Base-by-base conservation (phyloP, 2,797 vertebrate genomes). In the Spheniscus humboldti region DNA sequence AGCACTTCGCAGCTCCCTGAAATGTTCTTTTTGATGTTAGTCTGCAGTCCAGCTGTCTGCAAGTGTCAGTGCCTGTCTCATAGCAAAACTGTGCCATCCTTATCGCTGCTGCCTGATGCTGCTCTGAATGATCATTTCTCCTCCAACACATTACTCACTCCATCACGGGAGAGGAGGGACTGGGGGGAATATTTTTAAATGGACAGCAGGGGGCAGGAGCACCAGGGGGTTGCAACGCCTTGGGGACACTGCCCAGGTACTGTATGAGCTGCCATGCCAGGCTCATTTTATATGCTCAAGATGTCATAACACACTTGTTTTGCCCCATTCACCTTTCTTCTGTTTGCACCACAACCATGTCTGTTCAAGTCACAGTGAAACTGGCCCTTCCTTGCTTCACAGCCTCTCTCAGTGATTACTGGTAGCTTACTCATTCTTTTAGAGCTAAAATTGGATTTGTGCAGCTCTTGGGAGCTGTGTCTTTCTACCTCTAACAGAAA, bases 221-320 rank as follows among this genome's bases (percentile, higher is more conserved):
- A 22, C 3, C 48, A 28, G 45, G 11, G 47, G 18, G 2, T 27
- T 35, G 37, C 60, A 72, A 14, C 3, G 2, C 18, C 33, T 3
- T 13, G 15, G 10, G 20, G 35, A n/a, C 23, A 19, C 59, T 60
- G 45, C 35, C 23, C 53, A 37, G n/a, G 28, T 6, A 27, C 31
- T 63, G 24, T 23, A 31, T 15, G 2, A 57, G 45, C 41, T 92
- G 57, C 59, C 14, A 2, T 6, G 24, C 20, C 4, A 5, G 16
- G 11, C 19, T 76, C 4, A 10, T 39, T 73, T 14, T 48, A 10
- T 13, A 27, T 11, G 17, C 37, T 73, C 37, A 41, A 8, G 4
- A 12, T 19, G 24, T 18, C 12, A 2, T 2, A 14, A 7, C 64
- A 23, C 17, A 27, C 7, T 7, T 4, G 0, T 43, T 23, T 13